Conservation (phyloP, 2,113 vertebrate genomes). For the Onychostruthus taczanowskii region DNA sequence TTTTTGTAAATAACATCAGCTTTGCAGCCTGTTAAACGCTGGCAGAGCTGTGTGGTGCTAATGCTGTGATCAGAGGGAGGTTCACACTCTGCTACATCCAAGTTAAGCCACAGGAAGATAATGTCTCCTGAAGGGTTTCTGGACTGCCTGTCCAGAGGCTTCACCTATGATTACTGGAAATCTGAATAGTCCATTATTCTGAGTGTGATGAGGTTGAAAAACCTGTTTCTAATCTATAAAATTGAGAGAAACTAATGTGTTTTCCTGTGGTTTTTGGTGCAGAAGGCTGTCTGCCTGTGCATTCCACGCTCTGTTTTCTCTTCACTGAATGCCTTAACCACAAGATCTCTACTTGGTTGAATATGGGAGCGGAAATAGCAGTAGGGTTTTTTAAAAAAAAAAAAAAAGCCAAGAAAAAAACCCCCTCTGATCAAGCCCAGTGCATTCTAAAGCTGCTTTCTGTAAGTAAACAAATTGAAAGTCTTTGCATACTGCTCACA, state of each 20-base stretch:
- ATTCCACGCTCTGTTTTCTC: conserved; percentile 70
- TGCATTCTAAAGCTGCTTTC: conserved; percentile 30
- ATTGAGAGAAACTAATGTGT: conserved; percentile 14
- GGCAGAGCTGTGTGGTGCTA: background rate
- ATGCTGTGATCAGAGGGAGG: accelerated
- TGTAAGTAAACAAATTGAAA: conserved; percentile 56
- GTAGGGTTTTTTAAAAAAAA: background rate
- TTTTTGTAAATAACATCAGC: background rate
- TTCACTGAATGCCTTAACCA: conserved; percentile 59
- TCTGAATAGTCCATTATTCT: conserved; percentile 5
- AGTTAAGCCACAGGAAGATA: background rate
- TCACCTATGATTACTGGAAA: background rate
- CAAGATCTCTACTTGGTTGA: conserved; percentile 49
- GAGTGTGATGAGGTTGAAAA: background rate
- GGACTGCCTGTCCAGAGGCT: background rate
- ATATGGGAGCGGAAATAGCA: conserved; percentile 68
- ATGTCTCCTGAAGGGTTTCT: background rate
- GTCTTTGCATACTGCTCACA: background rate
- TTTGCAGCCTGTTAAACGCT: background rate
- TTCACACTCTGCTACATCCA: background rate
- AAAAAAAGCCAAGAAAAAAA: background rate
- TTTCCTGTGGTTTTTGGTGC: conserved; percentile 69
- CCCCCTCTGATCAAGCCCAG: background rate
- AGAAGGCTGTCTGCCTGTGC: conserved; percentile 42
- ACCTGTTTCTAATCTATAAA: conserved; percentile 56